phyloP scores from a whole-genome alignment of 2,797 vertebrate genomes.

The Amphiprion clarkii region DNA sequence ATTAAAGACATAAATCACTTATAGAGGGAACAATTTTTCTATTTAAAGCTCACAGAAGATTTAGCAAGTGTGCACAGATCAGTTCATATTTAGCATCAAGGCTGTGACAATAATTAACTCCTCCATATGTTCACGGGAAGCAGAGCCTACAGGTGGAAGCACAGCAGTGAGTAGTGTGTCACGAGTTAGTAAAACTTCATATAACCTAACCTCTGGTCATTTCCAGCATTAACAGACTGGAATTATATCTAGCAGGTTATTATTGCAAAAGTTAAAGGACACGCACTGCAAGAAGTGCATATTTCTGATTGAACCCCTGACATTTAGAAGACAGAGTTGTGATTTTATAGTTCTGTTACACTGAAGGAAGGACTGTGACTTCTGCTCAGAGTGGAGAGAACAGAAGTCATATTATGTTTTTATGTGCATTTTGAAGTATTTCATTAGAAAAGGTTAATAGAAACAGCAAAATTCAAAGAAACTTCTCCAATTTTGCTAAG shows the following conservation, averaged over 20 bases:
- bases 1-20: slow-evolving; percentile 10
- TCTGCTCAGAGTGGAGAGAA: not conserved
- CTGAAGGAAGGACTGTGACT: not conserved
- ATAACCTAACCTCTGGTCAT: slow-evolving; percentile 25
- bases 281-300: not conserved
- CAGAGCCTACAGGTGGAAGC: slow-evolving; percentile 45
- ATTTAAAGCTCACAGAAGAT: not conserved
- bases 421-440: no score
- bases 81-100: slow-evolving; percentile 46
- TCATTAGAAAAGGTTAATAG: no score
- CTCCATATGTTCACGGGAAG: slow-evolving; percentile 14
- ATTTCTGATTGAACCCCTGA: slow-evolving; percentile 8
- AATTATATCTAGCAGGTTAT: slow-evolving; percentile 25
- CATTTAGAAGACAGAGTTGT: not conserved
- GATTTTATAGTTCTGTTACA: not conserved
- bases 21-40: not conserved
- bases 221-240: slow-evolving; percentile 13
- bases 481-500: no score
- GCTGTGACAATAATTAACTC: slow-evolving; percentile 36
- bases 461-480: no score
- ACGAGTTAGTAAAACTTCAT: slow-evolving; percentile 9
- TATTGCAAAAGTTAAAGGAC: slow-evolving; percentile 5
- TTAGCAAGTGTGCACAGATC: slow-evolving; percentile 9
- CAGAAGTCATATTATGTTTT: no score
- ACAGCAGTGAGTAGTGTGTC: slow-evolving; percentile 15